phyloP scores from a whole-genome alignment of 2,888 invertebrate species.

The Tiliacea aurago region DNA sequence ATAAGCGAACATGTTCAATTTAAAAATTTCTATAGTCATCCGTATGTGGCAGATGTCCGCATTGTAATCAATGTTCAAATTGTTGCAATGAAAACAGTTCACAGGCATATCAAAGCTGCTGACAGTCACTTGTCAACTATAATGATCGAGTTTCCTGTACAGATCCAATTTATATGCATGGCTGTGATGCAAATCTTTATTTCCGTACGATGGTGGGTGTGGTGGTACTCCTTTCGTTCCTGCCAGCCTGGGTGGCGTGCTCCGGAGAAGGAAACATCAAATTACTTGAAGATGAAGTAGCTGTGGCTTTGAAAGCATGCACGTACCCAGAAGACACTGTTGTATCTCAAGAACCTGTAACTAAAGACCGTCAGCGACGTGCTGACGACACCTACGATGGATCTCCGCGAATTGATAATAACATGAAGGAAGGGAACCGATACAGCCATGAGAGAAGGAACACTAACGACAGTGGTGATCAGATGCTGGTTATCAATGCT shows the following conservation, averaged over 20 bases:
- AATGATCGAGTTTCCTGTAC: slow-evolving; percentile 78
- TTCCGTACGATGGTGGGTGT: slow-evolving; percentile 72
- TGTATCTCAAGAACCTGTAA: slow-evolving; percentile 53
- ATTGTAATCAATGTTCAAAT: slow-evolving; percentile 40
- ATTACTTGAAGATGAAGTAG: slow-evolving; percentile 84
- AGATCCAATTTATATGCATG: slow-evolving; percentile 71
- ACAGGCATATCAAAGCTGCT: slow-evolving; percentile 56
- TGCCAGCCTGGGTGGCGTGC: slow-evolving; percentile 75
- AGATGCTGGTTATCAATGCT: slow-evolving; percentile 76
- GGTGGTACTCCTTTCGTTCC: slow-evolving; percentile 68
- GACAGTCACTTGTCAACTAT: slow-evolving; percentile 76
- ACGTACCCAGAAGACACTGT: slow-evolving; percentile 56
- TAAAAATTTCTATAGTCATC: neutral
- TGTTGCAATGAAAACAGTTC: slow-evolving; percentile 48
- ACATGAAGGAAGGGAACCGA: slow-evolving; percentile 71
- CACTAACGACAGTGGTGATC: slow-evolving; percentile 71
- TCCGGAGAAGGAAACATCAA: slow-evolving; percentile 84
- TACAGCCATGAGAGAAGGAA: slow-evolving; percentile 80
- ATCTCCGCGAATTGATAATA: slow-evolving; percentile 76
- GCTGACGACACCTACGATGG: slow-evolving; percentile 65
- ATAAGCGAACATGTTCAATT: neutral
- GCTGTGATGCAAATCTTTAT: slow-evolving; percentile 41
- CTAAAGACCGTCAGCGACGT: slow-evolving; percentile 66
- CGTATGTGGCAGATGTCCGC: slow-evolving; percentile 19
- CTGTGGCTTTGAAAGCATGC: slow-evolving; percentile 80